Evolutionary conservation across 2,888 invertebrate species (phyloP).

Genomic region (Dilophus febrilis): DNA sequence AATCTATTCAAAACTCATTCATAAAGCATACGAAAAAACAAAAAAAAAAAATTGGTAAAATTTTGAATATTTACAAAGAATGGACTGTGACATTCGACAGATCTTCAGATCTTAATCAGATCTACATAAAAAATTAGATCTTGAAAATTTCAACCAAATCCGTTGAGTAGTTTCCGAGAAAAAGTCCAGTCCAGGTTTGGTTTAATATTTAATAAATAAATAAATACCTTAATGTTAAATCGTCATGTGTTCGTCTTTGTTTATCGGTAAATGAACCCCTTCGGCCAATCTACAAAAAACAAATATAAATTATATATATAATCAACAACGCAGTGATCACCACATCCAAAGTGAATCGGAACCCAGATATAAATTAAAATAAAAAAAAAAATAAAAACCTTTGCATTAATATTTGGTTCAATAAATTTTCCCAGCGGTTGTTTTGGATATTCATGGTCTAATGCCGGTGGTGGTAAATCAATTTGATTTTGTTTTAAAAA

Average conservation of each 20-base stretch:
- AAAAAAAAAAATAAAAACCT: constrained; percentile 16
- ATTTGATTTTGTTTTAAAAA: constrained; percentile 65
- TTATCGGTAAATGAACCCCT: constrained; percentile 56
- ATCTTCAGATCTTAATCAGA: background rate
- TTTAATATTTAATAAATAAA: background rate
- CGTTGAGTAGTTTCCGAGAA: too few species aligned
- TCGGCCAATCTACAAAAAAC: constrained; percentile 36
- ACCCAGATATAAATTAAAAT: background rate
- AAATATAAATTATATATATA: too few species aligned
- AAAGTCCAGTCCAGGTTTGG: background rate
- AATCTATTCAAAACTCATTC: background rate
- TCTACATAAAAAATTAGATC: background rate
- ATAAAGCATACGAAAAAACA: background rate
- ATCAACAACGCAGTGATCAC: too few species aligned
- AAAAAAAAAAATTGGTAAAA: too few species aligned
- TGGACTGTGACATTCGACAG: background rate
- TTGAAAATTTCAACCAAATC: too few species aligned
- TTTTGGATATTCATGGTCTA: constrained; percentile 57
- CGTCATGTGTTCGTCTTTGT: constrained; percentile 52
- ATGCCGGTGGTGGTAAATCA: constrained; percentile 58
- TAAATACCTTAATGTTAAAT: constrained; percentile 35
- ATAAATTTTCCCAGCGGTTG: constrained; percentile 64
- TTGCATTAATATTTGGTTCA: constrained; percentile 54
- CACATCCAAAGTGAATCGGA: too few species aligned
- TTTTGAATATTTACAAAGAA: background rate